Conservation (phyloP, 1,140 invertebrate species). For the Nephotettix cincticeps region DNA sequence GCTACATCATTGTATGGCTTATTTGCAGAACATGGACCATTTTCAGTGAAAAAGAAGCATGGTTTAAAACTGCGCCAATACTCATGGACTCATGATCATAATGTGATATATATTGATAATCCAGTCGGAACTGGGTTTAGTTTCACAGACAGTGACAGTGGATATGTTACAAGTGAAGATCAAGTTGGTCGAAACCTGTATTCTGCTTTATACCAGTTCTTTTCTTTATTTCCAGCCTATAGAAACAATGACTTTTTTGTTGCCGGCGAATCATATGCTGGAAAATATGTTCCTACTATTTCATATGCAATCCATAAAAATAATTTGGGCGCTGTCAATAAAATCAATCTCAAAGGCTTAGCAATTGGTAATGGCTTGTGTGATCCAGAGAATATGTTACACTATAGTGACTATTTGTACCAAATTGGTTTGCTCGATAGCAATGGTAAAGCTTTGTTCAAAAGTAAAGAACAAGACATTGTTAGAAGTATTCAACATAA, state of each 20-base stretch:
- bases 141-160: conserved; percentile 61
- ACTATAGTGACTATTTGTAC: conserved; percentile 64
- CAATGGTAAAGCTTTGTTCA: conserved; percentile 37
- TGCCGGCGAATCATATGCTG: conserved; percentile 59
- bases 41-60: conserved; percentile 46
- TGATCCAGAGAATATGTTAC: conserved; percentile 62
- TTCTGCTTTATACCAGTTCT: conserved; percentile 67
- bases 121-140: conserved; percentile 82
- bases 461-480: conserved; percentile 19
- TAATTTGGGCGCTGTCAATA: conserved; percentile 32
- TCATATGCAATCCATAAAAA: conserved; percentile 50
- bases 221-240: conserved; percentile 56
- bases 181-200: conserved; percentile 67
- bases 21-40: conserved; percentile 66
- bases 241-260: conserved; percentile 39
- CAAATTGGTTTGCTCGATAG: conserved; percentile 63
- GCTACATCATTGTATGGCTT: conserved; percentile 76
- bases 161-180: conserved; percentile 66
- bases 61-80: conserved; percentile 49
- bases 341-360: conserved; percentile 48
- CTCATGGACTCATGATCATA: conserved; percentile 73
- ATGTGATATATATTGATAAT: conserved; percentile 84
- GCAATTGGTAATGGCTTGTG: conserved; percentile 67
- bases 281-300: conserved; percentile 58
- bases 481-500: conserved; percentile 30